Evolutionary conservation across 2,113 vertebrate species (phyloP).

Genomic region (Prunella fulvescens): DNA sequence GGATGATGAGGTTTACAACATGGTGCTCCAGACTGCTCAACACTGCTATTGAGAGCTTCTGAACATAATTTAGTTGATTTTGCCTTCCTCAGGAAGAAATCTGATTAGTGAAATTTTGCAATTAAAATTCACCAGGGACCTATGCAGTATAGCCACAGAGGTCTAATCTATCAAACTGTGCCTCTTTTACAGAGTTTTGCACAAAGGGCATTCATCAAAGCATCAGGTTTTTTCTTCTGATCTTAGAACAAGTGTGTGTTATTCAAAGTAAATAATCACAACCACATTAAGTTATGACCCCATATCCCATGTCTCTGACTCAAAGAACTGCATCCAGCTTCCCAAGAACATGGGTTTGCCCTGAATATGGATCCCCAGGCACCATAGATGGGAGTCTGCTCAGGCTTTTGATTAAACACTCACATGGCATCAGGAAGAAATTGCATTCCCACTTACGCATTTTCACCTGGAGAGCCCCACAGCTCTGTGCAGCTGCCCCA

Average conservation of each 20-base stretch:
- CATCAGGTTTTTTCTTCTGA: background rate
- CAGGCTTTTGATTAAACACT: background rate
- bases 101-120: background rate
- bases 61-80: background rate
- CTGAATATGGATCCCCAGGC: rapidly evolving
- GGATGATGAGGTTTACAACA: background rate
- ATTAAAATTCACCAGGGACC: background rate
- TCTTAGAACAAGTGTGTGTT: background rate
- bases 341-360: background rate
- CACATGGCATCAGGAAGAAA: rapidly evolving
- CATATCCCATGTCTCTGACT: background rate
- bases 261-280: background rate
- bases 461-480: constrained; percentile 96
- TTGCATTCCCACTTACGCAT: constrained; percentile 85
- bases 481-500: constrained; percentile 86
- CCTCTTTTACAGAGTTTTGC: background rate
- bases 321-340: background rate
- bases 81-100: background rate
- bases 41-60: background rate
- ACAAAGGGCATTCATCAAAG: background rate
- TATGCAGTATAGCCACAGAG: background rate
- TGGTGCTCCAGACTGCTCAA: background rate
- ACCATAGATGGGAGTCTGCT: rapidly evolving
- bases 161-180: background rate
- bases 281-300: background rate